phyloP scores from a whole-genome alignment of 2,888 invertebrate species.

The Dynastes grantii region DNA sequence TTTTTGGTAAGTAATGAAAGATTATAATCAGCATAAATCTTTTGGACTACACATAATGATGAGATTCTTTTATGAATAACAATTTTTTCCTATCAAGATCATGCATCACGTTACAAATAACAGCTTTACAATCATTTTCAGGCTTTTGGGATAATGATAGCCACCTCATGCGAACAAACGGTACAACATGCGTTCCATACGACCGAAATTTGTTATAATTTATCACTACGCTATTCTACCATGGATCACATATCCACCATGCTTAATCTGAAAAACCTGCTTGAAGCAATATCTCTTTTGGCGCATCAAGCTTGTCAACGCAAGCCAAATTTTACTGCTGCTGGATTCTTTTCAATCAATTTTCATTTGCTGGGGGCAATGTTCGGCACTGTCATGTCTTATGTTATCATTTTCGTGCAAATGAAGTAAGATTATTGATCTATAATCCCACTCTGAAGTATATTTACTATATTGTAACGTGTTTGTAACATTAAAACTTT shows the following conservation, averaged over 20 bases:
- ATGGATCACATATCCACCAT: background rate
- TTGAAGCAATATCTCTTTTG: constrained; percentile 21
- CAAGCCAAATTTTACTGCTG: constrained; percentile 53
- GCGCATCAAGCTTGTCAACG: constrained; percentile 38
- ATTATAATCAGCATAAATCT: too few species aligned
- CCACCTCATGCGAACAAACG: constrained; percentile 32
- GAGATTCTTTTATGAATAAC: background rate
- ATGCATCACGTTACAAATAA: too few species aligned
- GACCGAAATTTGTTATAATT: constrained; percentile 39
- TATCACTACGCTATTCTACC: constrained; percentile 17
- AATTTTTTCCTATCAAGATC: background rate
- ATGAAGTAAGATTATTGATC: background rate
- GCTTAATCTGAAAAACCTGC: background rate
- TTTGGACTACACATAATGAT: too few species aligned
- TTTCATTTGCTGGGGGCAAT: constrained; percentile 52
- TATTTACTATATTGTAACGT: too few species aligned
- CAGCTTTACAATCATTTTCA: constrained; percentile 5
- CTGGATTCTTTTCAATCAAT: constrained; percentile 54
- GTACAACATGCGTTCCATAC: constrained; percentile 25
- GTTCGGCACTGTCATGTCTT: constrained; percentile 52
- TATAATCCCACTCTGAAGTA: too few species aligned
- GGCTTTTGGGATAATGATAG: constrained; percentile 40
- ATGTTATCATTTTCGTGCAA: constrained; percentile 54
- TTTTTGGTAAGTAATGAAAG: constrained; percentile 41
- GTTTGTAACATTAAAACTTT: too few species aligned